These are phyloP conservation scores for Petaurus breviceps DNA, from an alignment of 2,113 vertebrate genomes.

Conservation along the genomic window DNA sequence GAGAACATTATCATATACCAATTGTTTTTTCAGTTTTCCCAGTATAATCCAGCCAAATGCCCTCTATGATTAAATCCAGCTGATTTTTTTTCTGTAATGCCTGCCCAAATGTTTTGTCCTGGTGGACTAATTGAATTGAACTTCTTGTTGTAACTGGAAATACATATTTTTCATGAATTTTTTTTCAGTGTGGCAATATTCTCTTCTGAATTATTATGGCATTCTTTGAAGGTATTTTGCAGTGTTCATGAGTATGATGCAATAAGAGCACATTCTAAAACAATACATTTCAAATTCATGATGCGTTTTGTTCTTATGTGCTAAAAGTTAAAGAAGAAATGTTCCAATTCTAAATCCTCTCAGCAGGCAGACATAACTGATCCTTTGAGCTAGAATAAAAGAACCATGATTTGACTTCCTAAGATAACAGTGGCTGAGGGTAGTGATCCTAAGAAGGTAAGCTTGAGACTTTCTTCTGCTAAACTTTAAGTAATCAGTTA, in stretches of 20 bases:
- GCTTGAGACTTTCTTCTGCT: background rate
- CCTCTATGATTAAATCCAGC: background rate
- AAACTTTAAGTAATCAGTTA: background rate
- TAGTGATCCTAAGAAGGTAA: background rate
- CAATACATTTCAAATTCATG: background rate
- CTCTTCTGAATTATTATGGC: background rate
- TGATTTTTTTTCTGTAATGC: background rate
- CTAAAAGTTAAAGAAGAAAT: background rate
- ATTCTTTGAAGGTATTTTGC: background rate
- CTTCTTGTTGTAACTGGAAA: background rate
- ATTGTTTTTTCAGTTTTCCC: background rate
- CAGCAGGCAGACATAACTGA: background rate
- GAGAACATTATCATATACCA: background rate
- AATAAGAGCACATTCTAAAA: background rate
- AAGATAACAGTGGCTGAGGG: background rate
- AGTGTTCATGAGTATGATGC: background rate
- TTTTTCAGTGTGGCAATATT: background rate
- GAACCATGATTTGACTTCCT: background rate
- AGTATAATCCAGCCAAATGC: background rate
- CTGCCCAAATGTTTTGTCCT: background rate
- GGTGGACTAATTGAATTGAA: background rate
- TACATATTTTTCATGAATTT: background rate
- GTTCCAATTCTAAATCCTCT: background rate
- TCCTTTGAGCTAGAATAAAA: background rate
- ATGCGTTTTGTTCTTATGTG: background rate